These are phyloP conservation scores for Orycteropus afer DNA, from an alignment of 2,113 vertebrate genomes.

Conservation along the genomic window DNA sequence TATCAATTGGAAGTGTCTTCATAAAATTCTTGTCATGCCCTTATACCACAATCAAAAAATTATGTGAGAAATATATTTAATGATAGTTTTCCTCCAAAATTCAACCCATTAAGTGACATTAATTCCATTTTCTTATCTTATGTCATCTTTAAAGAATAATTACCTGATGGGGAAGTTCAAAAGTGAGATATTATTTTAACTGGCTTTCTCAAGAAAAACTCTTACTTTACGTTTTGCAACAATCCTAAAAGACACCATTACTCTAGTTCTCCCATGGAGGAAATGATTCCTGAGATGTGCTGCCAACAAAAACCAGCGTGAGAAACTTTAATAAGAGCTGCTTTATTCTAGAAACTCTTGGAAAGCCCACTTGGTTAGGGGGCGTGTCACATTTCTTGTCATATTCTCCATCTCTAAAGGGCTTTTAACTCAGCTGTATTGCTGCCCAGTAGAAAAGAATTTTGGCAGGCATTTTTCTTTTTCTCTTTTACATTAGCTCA, in stretches of 20 bases:
- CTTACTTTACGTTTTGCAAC: conserved; percentile 59
- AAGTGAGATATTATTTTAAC: conserved; percentile 75
- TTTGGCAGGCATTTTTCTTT: conserved; percentile 18
- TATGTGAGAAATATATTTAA: conserved; percentile 60
- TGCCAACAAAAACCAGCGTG: conserved; percentile 36
- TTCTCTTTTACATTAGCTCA: conserved; percentile 3
- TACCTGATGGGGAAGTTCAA: conserved; percentile 76
- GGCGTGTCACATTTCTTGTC: conserved; percentile 15
- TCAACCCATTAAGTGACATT: conserved; percentile 66
- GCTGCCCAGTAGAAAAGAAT: not conserved
- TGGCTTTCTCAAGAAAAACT: conserved; percentile 59
- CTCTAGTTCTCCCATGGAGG: conserved; percentile 12
- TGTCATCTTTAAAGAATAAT: conserved; percentile 66
- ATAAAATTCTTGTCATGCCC: conserved; percentile 46
- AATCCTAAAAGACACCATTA: conserved; percentile 21
- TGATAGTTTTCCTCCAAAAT: conserved; percentile 57
- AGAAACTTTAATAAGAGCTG: conserved; percentile 59
- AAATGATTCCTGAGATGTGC: conserved; percentile 60
- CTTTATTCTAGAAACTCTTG: conserved; percentile 46
- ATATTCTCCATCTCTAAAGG: not conserved
- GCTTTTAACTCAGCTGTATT: not conserved
- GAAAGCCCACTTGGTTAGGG: not conserved
- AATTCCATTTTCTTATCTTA: conserved; percentile 73
- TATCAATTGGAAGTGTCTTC: conserved; percentile 61
- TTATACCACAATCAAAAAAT: conserved; percentile 64